phyloP scores from a whole-genome alignment of 2,797 vertebrate genomes.

The Poecilia picta region DNA sequence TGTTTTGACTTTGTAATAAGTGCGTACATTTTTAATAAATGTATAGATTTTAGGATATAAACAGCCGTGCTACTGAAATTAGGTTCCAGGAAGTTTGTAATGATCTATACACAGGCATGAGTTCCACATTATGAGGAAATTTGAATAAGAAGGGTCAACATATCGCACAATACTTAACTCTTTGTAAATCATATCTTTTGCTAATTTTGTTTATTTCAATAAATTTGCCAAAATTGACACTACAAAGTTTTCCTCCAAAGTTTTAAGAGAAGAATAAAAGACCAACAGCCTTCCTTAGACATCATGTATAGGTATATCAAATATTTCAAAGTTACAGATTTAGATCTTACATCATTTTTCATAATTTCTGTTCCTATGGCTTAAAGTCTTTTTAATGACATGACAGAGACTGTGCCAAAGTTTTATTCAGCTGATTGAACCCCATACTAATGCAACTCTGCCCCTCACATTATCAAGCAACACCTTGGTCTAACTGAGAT shows the following conservation, averaged over 20 bases:
- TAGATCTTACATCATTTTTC: not conserved
- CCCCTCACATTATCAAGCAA: not conserved
- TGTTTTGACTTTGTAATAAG: not conserved
- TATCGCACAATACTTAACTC: no score
- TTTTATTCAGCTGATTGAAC: not conserved
- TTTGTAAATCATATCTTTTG: not conserved
- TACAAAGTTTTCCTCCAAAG: not conserved
- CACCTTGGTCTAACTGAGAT: not conserved
- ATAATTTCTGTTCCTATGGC: not conserved
- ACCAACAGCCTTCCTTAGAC: no score
- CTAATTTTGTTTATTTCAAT: not conserved
- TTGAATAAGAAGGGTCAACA: not conserved
- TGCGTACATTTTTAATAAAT: not conserved
- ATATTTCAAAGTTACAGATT: not conserved
- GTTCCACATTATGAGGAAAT: not conserved
- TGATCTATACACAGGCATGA: not conserved
- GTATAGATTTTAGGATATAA: not conserved
- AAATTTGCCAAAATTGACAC: not conserved
- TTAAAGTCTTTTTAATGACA: not conserved
- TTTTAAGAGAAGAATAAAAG: not conserved
- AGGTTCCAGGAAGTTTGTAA: not conserved
- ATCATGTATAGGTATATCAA: no score
- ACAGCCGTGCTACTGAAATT: not conserved
- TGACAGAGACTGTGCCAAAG: not conserved
- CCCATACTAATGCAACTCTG: not conserved